Percentiles rank a stretch among this genome's conserved stretches.
Conservation (phyloP, 2,888 invertebrate species). For the Alcis repandata region DNA sequence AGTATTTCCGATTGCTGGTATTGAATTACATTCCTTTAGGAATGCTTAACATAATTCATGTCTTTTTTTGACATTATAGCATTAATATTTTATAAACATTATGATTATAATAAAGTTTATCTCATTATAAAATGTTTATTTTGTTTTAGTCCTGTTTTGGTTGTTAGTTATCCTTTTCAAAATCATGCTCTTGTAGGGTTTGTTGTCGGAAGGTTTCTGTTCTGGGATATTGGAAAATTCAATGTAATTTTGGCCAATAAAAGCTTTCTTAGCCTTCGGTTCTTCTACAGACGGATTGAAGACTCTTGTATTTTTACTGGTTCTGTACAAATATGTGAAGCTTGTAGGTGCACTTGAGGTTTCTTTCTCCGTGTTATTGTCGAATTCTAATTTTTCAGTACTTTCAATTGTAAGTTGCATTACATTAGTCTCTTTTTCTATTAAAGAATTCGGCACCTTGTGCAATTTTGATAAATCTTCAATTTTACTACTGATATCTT, state of each 20-base stretch:
- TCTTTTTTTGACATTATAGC: conserved; percentile 80
- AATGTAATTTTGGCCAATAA: conserved; percentile 73
- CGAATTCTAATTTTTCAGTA: conserved; percentile 41
- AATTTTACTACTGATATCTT: conserved; percentile 57
- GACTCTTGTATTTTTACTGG: conserved; percentile 67
- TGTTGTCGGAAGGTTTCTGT: conserved; percentile 49
- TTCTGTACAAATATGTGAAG: conserved; percentile 71
- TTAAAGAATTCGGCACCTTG: conserved; percentile 39
- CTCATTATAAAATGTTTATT: conserved; percentile 60
- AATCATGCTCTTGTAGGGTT: conserved; percentile 73
- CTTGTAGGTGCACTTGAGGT: conserved; percentile 1
- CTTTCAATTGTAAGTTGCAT: background rate
- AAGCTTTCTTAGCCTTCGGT: conserved; percentile 51
- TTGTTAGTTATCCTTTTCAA: conserved; percentile 76
- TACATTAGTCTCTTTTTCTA: background rate
- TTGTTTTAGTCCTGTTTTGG: conserved; percentile 71
- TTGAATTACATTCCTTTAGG: conserved; percentile 69
- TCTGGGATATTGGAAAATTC: conserved; percentile 59
- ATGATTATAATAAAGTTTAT: conserved; percentile 47
- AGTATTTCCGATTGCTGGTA: conserved; percentile 62
- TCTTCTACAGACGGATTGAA: conserved; percentile 63
- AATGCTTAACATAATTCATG: conserved; percentile 73
- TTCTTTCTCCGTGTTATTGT: conserved; percentile 23
- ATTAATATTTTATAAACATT: conserved; percentile 70
- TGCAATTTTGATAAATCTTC: conserved; percentile 57